phyloP scores from a whole-genome alignment of 2,797 vertebrate species.

The Cyprinella venusta region DNA sequence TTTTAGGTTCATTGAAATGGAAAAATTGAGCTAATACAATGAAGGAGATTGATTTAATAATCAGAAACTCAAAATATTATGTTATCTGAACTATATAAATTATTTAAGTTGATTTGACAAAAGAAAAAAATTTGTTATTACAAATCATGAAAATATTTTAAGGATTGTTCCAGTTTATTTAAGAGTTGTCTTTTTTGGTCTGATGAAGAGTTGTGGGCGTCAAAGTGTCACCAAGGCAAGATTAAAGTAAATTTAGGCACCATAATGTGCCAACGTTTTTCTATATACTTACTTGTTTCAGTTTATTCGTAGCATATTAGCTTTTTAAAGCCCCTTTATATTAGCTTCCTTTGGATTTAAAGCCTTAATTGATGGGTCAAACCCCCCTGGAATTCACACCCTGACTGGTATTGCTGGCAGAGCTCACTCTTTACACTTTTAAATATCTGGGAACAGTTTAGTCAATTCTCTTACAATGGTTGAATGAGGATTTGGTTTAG shows the following conservation, averaged over 20 bases:
- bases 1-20: too few species aligned
- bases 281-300: neutral
- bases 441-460: conserved; percentile 22
- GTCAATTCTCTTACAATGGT: conserved; percentile 19
- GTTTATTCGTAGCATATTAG: neutral
- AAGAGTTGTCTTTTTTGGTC: neutral
- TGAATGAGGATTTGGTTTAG: conserved; percentile 22
- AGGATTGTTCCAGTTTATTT: too few species aligned
- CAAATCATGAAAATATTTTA: too few species aligned
- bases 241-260: neutral
- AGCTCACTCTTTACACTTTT: neutral
- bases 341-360: neutral
- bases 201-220: neutral
- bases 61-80: too few species aligned
- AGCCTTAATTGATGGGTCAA: neutral
- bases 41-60: too few species aligned
- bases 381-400: neutral
- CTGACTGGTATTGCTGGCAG: neutral
- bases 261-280: neutral
- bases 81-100: too few species aligned
- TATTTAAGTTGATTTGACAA: too few species aligned
- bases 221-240: neutral
- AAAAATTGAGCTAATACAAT: too few species aligned
- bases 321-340: neutral
- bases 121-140: too few species aligned